Conservation (phyloP, 1,140 invertebrate species). For the Bombus confusus region DNA sequence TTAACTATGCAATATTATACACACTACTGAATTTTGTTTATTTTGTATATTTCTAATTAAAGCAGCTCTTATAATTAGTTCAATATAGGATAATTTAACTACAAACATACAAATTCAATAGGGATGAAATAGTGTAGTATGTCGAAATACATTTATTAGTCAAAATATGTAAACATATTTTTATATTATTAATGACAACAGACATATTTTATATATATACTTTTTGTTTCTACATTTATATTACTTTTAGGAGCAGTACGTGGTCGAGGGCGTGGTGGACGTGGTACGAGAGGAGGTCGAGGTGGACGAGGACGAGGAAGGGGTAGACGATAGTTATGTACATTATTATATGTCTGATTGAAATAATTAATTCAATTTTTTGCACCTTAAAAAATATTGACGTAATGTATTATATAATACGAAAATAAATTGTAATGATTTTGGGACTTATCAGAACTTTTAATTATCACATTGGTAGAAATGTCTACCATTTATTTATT, state of each 20-base stretch:
- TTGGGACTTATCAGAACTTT: constrained; percentile 7
- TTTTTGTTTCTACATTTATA: neutral
- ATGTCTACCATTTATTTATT: neutral
- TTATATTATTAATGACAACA: neutral
- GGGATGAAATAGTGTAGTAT: too few relatives aligned
- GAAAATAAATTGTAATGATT: constrained; percentile 30
- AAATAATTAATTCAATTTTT: constrained; percentile 23
- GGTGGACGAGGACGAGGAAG: constrained; percentile 86
- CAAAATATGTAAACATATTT: too few relatives aligned
- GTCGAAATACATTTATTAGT: too few relatives aligned
- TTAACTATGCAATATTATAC: too few relatives aligned
- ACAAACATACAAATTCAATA: too few relatives aligned
- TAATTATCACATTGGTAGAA: neutral
- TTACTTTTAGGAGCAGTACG: constrained; percentile 79
- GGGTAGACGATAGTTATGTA: constrained; percentile 83
- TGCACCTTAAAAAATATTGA: constrained; percentile 28
- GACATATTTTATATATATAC: neutral
- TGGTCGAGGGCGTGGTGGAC: constrained; percentile 84
- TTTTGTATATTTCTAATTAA: too few relatives aligned
- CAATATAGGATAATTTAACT: too few relatives aligned
- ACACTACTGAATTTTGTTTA: too few relatives aligned
- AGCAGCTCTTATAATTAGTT: too few relatives aligned
- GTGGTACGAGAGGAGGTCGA: constrained; percentile 85
- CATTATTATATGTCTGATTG: constrained; percentile 30
- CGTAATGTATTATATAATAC: constrained; percentile 16